These are phyloP conservation scores for Poecilia picta DNA, from an alignment of 2,797 vertebrate genomes.

Conservation along the genomic window DNA sequence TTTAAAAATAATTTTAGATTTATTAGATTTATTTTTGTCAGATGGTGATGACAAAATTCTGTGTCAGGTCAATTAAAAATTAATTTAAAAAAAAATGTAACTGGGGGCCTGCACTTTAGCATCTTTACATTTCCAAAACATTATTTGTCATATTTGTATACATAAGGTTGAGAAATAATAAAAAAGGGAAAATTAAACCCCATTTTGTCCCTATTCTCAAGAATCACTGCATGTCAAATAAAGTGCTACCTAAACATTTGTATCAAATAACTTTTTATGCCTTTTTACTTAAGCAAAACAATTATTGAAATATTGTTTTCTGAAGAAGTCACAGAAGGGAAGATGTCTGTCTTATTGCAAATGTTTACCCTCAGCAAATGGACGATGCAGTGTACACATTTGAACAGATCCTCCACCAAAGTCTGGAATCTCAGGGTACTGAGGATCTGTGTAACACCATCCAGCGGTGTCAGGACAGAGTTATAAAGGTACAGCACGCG, in stretches of 20 bases:
- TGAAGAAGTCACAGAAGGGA: not conserved
- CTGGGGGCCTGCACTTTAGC: too few species aligned
- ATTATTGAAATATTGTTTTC: not conserved
- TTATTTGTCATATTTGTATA: too few species aligned
- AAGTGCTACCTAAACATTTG: not conserved
- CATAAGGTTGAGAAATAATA: too few species aligned
- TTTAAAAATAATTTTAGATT: too few species aligned
- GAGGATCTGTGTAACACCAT: slow-evolving; percentile 90
- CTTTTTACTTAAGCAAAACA: not conserved
- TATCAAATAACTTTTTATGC: not conserved
- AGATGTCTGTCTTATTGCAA: not conserved
- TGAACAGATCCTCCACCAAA: slow-evolving; percentile 93
- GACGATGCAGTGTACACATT: slow-evolving; percentile 92
- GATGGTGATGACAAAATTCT: too few species aligned
- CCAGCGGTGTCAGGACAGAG: slow-evolving; percentile 93
- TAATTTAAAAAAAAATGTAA: too few species aligned
- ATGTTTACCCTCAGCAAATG: slow-evolving; percentile 86
- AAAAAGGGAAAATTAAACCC: too few species aligned
- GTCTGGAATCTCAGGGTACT: slow-evolving; percentile 84
- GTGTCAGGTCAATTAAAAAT: too few species aligned
- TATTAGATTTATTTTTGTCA: too few species aligned
- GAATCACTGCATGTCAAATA: too few species aligned
- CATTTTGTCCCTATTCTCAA: too few species aligned
- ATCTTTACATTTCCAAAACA: too few species aligned
- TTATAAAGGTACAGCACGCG: slow-evolving; percentile 87